Conservation (phyloP, 1,140 invertebrate species). For the Glomeris maerens region DNA sequence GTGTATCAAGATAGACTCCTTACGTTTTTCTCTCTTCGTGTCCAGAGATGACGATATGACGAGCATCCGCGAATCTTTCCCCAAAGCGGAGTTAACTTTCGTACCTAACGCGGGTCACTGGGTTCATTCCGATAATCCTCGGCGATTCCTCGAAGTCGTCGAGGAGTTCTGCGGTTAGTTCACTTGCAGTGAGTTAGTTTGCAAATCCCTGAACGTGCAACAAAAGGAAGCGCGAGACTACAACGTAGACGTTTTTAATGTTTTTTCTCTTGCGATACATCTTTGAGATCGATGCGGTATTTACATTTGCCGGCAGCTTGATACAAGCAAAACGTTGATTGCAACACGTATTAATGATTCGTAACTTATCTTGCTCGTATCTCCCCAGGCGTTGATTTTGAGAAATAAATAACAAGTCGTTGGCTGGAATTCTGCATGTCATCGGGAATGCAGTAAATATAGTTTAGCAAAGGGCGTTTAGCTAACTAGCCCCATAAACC, state of each 20-base stretch:
- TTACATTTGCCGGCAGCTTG: not conserved
- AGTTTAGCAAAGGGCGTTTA: not conserved
- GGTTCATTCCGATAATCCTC: conserved; percentile 79
- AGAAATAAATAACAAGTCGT: not conserved
- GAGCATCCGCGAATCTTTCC: conserved; percentile 57
- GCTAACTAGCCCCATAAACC: not conserved
- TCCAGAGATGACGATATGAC: conserved; percentile 47
- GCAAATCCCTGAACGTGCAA: not conserved
- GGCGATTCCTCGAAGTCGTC: conserved; percentile 51
- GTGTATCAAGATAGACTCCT: too few relatives aligned
- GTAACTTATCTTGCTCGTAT: too few relatives aligned
- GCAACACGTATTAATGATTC: too few relatives aligned
- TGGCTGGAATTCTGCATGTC: not conserved
- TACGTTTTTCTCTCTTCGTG: too few relatives aligned
- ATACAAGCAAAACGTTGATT: too few relatives aligned
- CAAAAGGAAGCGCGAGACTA: not conserved
- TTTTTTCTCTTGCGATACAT: not conserved
- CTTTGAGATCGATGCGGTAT: too few relatives aligned
- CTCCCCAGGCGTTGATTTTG: not conserved
- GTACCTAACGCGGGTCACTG: conserved; percentile 74
- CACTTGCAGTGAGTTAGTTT: not conserved
- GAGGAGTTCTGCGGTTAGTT: conserved; percentile 20
- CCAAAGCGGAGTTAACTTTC: conserved; percentile 52
- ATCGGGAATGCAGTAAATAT: not conserved
- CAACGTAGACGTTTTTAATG: not conserved